Conservation (phyloP, 2,888 invertebrate species). For the Limnephilus lunatus region DNA sequence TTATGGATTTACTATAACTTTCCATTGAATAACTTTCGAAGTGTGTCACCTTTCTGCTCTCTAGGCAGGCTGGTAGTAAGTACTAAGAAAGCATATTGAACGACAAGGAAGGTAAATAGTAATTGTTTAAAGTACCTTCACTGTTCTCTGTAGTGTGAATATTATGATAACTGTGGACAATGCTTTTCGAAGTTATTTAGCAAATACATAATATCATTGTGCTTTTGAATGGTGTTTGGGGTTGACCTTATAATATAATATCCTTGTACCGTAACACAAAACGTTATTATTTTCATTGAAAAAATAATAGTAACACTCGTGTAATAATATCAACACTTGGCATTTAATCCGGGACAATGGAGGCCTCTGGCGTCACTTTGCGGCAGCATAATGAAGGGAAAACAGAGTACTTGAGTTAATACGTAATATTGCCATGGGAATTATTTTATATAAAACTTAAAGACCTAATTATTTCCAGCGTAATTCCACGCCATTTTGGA, state of each 20-base stretch:
- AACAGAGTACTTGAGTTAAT: constrained; percentile 35
- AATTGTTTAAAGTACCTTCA: not conserved
- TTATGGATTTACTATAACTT: not conserved
- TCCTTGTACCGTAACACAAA: not conserved
- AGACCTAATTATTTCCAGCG: constrained; percentile 31
- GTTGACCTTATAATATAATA: not conserved
- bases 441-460: constrained; percentile 43
- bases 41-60: not conserved
- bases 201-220: not conserved
- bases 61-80: not conserved
- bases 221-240: not conserved
- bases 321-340: constrained; percentile 13
- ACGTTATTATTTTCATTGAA: constrained; percentile 12
- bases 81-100: not conserved
- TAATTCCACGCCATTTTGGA: constrained; percentile 31
- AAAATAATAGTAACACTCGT: constrained; percentile 6
- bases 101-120: not conserved
- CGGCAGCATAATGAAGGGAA: constrained; percentile 16
- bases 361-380: not conserved
- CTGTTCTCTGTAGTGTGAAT: not conserved
- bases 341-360: constrained; percentile 23
- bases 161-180: not conserved
- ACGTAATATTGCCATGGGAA: constrained; percentile 33
- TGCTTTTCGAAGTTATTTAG: not conserved
- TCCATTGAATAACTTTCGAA: not conserved